Evolutionary conservation across 2,888 invertebrate genomes (phyloP), one percentile per base, ranked within the genome.

Genomic region (Ypsolopha sequella): DNA sequence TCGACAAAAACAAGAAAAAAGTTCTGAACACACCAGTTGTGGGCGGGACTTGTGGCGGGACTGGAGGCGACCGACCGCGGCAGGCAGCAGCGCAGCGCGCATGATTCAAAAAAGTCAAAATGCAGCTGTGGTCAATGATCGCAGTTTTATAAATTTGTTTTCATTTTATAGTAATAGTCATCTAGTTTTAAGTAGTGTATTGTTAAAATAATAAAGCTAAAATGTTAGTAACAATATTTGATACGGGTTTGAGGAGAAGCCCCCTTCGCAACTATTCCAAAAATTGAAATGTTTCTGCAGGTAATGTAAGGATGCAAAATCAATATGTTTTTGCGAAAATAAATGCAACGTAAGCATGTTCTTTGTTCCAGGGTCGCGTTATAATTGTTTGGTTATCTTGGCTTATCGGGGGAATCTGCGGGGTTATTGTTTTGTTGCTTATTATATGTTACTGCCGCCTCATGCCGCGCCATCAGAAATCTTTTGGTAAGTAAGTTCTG

Each of bases 381-480:
- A 80, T 84, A 81, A 76, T 82, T 75, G 73, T 86, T 80, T 87
- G 87, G 85, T 81, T 86, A 69, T 82, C 82, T 72, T 87, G 87
- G 87, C 80, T 87, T 73, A 72, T 84, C 59, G 90, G 90, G 55
- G 90, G 91, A 56, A 84, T 91, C 63, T 89, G 91, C 64, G 89
- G 91, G 64, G 89, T 91, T 64, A 74, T 90, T 64, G 82, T 91
- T 71, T 87, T 90, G 70, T 88, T 90, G 60, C 79, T 89, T 69
- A 79, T 91, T 65, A 84, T 91, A 64, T 91, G 91, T 79, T 89
- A 90, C 74, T 91, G 91, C 74, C 91, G 91, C 85, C 88, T 90
- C 70, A 90, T 91, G 89, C 91, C 91, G 63, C 89, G 90, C 58
- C 88, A 90, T 67, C 90, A 91, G 76, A 91, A 91, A 80, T 89